Percentiles rank a stretch among this genome's conserved stretches.
Conservation (phyloP, 1,140 invertebrate species). For the Vanessa tameamea region DNA sequence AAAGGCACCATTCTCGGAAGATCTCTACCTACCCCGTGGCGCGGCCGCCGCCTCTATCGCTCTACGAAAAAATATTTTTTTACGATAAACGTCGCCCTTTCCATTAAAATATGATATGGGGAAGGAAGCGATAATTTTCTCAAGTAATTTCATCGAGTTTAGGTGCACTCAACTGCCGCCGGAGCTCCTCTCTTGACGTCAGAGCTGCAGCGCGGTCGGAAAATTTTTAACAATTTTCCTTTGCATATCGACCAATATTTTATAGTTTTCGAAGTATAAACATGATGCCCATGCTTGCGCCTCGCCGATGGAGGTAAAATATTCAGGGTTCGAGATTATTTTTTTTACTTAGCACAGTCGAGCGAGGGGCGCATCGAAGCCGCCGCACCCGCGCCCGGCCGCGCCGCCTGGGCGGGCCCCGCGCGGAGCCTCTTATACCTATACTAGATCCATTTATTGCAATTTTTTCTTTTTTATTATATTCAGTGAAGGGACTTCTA, state of each 20-base stretch:
- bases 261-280: conserved; percentile 36
- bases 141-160: conserved; percentile 22
- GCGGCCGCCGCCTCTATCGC: conserved; percentile 9
- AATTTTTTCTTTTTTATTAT: neutral
- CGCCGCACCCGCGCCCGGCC: conserved; percentile 48
- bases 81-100: conserved; percentile 4
- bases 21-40: conserved; percentile 29
- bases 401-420: conserved; percentile 55
- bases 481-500: conserved; percentile 18
- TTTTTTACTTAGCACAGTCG: conserved; percentile 48
- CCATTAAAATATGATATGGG: conserved; percentile 17
- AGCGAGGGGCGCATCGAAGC: conserved; percentile 55
- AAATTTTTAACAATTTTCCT: conserved; percentile 74
- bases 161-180: conserved; percentile 23
- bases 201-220: conserved; percentile 56
- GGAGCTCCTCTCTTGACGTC: conserved; percentile 46
- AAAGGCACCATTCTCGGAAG: conserved; percentile 36
- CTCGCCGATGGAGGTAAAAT: conserved; percentile 55
- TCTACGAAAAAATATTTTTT: conserved; percentile 25
- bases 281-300: conserved; percentile 55
- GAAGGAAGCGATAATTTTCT: conserved; percentile 14
- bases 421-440: conserved; percentile 23
- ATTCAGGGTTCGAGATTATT: conserved; percentile 48
- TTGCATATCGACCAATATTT: conserved; percentile 31
- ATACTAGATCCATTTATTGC: neutral